phyloP scores from a whole-genome alignment of 2,888 invertebrate species.

The Yponomeuta sedellus region DNA sequence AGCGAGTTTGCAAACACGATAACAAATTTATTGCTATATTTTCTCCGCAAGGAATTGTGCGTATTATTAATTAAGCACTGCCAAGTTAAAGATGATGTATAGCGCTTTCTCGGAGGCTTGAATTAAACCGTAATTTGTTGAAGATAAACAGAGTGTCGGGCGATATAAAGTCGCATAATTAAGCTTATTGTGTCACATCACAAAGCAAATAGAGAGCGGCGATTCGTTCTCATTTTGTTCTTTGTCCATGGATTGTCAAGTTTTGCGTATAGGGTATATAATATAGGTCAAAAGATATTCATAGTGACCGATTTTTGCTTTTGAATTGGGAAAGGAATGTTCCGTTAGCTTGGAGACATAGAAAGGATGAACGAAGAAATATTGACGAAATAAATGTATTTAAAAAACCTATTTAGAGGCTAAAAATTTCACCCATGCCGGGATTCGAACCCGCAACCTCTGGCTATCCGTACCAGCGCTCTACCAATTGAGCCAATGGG shows the following conservation, averaged over 20 bases:
- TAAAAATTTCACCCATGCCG: too few species aligned
- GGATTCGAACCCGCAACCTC: too few species aligned
- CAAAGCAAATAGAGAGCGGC: neutral
- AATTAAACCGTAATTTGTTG: constrained; percentile 10
- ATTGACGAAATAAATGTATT: too few species aligned
- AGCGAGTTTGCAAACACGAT: constrained; percentile 41
- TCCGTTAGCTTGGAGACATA: too few species aligned
- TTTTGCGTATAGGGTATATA: neutral
- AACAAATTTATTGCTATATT: constrained; percentile 47
- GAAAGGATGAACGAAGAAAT: too few species aligned
- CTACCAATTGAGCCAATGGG: too few species aligned
- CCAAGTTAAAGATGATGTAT: constrained; percentile 14
- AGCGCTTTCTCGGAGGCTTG: constrained; percentile 1
- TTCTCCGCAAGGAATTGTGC: constrained; percentile 33
- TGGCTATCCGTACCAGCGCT: too few species aligned
- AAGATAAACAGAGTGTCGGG: constrained; percentile 8
- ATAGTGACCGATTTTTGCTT: neutral
- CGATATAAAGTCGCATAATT: constrained; percentile 4
- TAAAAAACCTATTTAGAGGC: too few species aligned
- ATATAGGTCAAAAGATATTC: neutral
- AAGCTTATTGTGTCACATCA: neutral
- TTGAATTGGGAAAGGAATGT: too few species aligned
- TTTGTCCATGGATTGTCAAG: neutral
- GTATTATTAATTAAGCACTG: constrained; percentile 43
- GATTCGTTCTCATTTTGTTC: neutral